Evolutionary conservation across 1,140 invertebrate genomes (phyloP), one percentile per base, ranked within the genome.

Genomic region (Zaprionus davidi): DNA sequence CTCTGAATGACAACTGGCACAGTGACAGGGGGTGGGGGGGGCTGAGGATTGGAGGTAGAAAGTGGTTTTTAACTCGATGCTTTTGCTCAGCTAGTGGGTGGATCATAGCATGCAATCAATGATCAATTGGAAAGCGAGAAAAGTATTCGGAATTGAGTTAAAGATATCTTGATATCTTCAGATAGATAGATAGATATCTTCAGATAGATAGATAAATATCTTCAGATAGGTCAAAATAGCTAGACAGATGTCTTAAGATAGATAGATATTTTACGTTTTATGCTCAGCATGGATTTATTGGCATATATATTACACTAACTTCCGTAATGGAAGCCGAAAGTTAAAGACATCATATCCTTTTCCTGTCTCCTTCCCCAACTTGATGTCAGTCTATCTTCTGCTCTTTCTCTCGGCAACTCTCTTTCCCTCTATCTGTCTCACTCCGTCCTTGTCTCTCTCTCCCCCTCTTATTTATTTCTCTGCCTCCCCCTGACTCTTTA

Each of bases 1-100:
- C 74, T 76, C 60, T 71, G 17, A 73, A 74, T 60, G 67, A 55
- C 24, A 78, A 38, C 56, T 74, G 51, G 73, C 64, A 71, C 68
- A 65, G 41, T 41, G 58, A 22, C 15, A 22, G 60, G 24, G n/a
- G 15, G 2, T 2, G n/a, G 41, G 7, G n/a, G 6, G 38, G 15
- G 20, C 1, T 20, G 20, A n/a, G 41, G n/a, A n/a, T 15, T 15
- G 15, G 2, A n/a, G 15, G 5, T 46, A 20, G n/a, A 46, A 17
- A 46, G 41, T 46, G n/a, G 2, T 9, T 11, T n/a, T 9, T 6
- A 44, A 13, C 11, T 11, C 12, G 12, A 13, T 36, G 34, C 0
- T 36, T 34, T 9, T 36, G 26, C 26, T 28, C 0, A 6, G 26
- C 26, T 15, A 41, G 15, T 41, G 38, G 38, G 5, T 46, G 7